Percentiles rank a stretch among this genome's conserved stretches.
These are phyloP conservation scores for Diaprepes abbreviatus DNA, from an alignment of 2,888 invertebrate species.

Conservation along the genomic window DNA sequence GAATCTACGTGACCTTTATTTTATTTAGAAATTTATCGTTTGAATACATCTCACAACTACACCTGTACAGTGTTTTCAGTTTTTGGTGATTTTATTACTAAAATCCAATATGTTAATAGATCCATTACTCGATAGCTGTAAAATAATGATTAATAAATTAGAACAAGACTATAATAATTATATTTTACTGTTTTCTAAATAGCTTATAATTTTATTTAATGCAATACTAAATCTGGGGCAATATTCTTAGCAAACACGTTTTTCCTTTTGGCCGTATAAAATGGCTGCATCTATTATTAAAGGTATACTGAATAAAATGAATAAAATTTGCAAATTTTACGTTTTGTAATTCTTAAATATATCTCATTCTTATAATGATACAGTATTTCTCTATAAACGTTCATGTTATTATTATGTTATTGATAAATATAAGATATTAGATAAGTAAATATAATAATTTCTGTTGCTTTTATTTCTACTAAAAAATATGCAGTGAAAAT, in stretches of 20 bases:
- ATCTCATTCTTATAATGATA: slow-evolving; percentile 24
- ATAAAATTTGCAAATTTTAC: slow-evolving; percentile 22
- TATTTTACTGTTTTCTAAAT: background rate
- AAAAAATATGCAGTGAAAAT: too few species aligned
- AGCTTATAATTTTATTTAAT: slow-evolving; percentile 31
- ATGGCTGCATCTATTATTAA: slow-evolving; percentile 18
- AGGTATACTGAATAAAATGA: slow-evolving; percentile 18
- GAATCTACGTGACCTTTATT: too few species aligned
- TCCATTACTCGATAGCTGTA: too few species aligned
- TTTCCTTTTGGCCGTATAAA: slow-evolving; percentile 16
- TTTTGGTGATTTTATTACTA: too few species aligned
- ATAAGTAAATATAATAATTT: too few species aligned
- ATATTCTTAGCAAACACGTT: slow-evolving; percentile 17
- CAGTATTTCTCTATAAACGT: slow-evolving; percentile 8
- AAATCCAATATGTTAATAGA: too few species aligned
- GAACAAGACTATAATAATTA: too few species aligned
- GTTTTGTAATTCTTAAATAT: slow-evolving; percentile 19
- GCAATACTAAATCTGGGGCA: slow-evolving; percentile 26
- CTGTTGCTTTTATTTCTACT: too few species aligned
- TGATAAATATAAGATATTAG: slow-evolving; percentile 4
- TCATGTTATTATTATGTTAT: slow-evolving; percentile 9
- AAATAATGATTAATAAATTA: too few species aligned
- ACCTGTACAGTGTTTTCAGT: too few species aligned
- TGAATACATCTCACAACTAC: too few species aligned
- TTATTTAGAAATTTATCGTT: too few species aligned